Base-by-base conservation (phyloP, 2,888 invertebrate species). In the Scrobipalpa atriplicella region DNA sequence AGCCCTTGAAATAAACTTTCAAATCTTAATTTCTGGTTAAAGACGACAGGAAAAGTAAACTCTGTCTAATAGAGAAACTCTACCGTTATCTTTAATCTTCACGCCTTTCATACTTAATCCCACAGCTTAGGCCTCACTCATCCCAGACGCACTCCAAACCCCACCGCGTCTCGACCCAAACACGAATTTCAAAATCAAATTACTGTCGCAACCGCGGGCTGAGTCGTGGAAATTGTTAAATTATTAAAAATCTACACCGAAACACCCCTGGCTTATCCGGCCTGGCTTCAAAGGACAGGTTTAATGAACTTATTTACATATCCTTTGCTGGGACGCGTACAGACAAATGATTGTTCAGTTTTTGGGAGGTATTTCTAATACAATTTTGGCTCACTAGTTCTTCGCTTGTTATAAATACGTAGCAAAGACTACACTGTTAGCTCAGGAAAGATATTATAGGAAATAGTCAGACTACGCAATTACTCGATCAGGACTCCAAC, bases 201-300 rank as follows among this genome's bases (percentile, higher is more conserved):
- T 58, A 58, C 58, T 21, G 38, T 38, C 38, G 36, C 58, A 38
- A 58, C 58, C 58, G 58, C 58, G n/a, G 58, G 58, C 58, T 29
- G n/a, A n/a, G n/a, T n/a, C 58, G 38, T 38, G 62, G 47, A 62
- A 62, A 62, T 62, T 62, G 62, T 64, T 64, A 54, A 64, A 64
- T 54, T 64, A 64, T 64, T 64, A 64, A 64, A 64, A 64, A 64
- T 54, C 64, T 29, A 19, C 54, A 64, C 39, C 51, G 19, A 63
- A 51, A 63, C 38, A 36, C 63, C 54, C 11, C 21, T 13, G 39
- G 54, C 54, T 64, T 54, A 64, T 64, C 64, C 64, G 21, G 36
- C 10, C 19, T 19, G 51, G 2, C 64, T 64, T 52, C 39, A 41
- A 64, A 54, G 54, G 64, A 64, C 54, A 29, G 58, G 58, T 62